Evolutionary conservation across 2,113 vertebrate species (phyloP).

Genomic region (Chelonoidis abingdonii): DNA sequence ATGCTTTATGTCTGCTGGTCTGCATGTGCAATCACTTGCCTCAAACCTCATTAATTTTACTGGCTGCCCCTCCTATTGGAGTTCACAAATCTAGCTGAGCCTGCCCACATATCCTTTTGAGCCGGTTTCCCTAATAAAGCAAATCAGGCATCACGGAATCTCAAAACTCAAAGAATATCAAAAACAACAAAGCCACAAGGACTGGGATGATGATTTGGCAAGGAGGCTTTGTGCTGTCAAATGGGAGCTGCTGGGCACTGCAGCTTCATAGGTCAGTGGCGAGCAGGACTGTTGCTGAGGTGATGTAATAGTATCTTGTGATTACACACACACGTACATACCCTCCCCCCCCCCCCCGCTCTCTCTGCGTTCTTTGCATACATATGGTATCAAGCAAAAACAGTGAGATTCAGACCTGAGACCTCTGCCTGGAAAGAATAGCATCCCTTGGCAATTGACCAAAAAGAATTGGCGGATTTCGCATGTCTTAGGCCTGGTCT

Average conservation of each 20-base stretch:
- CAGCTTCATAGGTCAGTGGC: neutral
- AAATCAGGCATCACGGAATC: conserved; percentile 46
- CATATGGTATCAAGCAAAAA: neutral
- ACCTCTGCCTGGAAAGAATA: neutral
- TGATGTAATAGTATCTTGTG: neutral
- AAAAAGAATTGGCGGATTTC: neutral
- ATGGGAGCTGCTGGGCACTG: conserved; percentile 5
- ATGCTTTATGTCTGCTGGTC: conserved; percentile 68
- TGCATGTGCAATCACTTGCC: conserved; percentile 70
- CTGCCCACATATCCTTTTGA: conserved; percentile 70
- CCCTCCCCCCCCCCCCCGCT: neutral
- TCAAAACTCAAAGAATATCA: conserved; percentile 49
- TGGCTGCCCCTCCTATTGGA: conserved; percentile 73
- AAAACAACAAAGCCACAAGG: conserved; percentile 29
- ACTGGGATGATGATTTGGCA: conserved; percentile 29
- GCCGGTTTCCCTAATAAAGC: conserved; percentile 66
- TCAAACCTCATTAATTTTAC: conserved; percentile 76
- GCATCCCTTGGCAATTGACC: neutral
- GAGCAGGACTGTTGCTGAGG: neutral
- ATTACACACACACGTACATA: accelerated
- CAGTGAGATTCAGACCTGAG: neutral
- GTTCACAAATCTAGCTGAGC: conserved; percentile 74
- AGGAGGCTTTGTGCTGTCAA: neutral
- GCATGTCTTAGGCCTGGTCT: neutral
- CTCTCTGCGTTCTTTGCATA: accelerated